A percentile compares a stretch with the other conserved stretches of the same genome.
phyloP scores from a whole-genome alignment of 1,140 invertebrate genomes.

The Drosophila pseudoobscura region DNA sequence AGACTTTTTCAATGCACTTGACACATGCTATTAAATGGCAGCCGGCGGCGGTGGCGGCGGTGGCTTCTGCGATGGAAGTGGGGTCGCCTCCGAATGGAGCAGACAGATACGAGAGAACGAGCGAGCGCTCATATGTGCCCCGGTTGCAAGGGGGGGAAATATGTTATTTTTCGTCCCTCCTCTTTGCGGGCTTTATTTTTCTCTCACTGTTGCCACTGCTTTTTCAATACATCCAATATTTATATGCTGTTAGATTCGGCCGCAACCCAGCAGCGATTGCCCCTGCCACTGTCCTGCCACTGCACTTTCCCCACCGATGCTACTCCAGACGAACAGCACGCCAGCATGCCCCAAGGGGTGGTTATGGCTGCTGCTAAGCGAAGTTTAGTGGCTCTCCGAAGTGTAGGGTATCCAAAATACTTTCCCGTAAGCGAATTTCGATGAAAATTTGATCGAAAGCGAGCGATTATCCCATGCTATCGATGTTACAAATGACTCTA shows the following conservation, averaged over 20 bases:
- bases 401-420: too few species aligned
- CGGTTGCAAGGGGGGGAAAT: neutral
- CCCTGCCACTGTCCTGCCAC: neutral
- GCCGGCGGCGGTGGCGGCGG: constrained; percentile 25
- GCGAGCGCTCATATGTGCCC: constrained; percentile 3
- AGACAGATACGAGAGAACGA: constrained; percentile 26
- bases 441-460: too few species aligned
- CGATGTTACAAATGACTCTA: too few species aligned
- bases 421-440: too few species aligned
- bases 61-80: neutral
- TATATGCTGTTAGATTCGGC: constrained; percentile 63
- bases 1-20: constrained; percentile 81
- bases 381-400: too few species aligned
- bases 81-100: constrained; percentile 7
- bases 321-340: too few species aligned
- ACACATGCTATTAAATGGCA: constrained; percentile 81
- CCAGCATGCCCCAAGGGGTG: too few species aligned
- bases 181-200: constrained; percentile 16
- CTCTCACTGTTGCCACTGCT: constrained; percentile 20
- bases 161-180: constrained; percentile 30
- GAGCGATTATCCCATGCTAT: too few species aligned
- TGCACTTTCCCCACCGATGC: too few species aligned
- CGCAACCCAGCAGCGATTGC: constrained; percentile 4
- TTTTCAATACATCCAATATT: constrained; percentile 63
- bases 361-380: too few species aligned